Percentiles rank a stretch among this genome's conserved stretches.
These are phyloP conservation scores for Strix occidentalis DNA, from an alignment of 2,797 vertebrate species.

Conservation along the genomic window DNA sequence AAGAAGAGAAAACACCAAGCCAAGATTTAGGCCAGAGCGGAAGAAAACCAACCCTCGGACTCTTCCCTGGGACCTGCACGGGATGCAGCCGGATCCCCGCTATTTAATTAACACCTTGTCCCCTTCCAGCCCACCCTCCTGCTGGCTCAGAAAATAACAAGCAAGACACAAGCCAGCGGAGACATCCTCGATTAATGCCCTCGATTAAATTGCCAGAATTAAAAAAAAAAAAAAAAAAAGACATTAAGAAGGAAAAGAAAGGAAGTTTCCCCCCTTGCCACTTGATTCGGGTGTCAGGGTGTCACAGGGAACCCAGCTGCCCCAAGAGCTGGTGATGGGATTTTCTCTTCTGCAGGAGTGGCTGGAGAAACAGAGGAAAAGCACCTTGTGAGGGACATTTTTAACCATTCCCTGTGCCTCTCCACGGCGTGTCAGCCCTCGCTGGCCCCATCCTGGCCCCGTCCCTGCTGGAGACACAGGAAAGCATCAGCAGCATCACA, in stretches of 20 bases:
- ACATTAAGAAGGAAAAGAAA: neutral
- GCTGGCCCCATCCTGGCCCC: neutral
- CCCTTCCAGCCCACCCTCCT: neutral
- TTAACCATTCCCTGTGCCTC: neutral
- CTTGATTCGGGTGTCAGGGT: accelerated
- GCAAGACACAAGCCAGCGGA: neutral
- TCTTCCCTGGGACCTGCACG: accelerated
- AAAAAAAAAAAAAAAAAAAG: no score
- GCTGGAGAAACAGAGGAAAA: neutral
- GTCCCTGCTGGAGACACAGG: neutral
- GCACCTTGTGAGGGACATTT: neutral
- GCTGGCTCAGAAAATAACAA: neutral
- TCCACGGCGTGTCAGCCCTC: neutral
- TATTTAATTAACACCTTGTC: neutral
- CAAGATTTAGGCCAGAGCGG: neutral
- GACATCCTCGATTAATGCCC: neutral
- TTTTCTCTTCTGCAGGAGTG: neutral
- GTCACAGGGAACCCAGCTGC: neutral
- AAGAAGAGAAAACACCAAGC: neutral
- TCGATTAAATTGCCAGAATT: neutral
- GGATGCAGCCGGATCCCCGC: accelerated
- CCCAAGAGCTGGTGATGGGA: neutral
- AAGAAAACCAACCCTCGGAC: neutral
- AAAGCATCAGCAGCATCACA: neutral
- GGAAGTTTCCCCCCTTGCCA: neutral